These are phyloP conservation scores for Ephydatia muelleri DNA, from an alignment of 37 sponge, comb jelly and placozoan genomes.

Conservation along the genomic window DNA sequence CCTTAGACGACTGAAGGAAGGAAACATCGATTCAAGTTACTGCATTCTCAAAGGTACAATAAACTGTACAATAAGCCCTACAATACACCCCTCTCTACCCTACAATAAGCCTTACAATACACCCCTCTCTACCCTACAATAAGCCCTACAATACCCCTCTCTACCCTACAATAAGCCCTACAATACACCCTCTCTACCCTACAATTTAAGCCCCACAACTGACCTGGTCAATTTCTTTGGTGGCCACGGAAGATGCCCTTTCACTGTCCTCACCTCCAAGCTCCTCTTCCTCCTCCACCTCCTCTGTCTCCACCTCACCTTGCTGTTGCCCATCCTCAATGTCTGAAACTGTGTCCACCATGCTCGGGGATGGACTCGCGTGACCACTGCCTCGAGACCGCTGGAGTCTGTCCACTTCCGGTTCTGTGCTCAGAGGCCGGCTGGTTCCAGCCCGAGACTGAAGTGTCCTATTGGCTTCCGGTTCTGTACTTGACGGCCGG, in stretches of 20 bases:
- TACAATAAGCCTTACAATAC: too few species aligned
- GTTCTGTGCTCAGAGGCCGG: not conserved
- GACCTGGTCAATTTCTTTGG: constrained; percentile 32
- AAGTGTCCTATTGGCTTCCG: not conserved
- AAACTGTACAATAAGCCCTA: too few species aligned
- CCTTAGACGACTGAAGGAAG: not conserved
- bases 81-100: too few species aligned
- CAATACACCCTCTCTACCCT: too few species aligned
- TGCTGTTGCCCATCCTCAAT: constrained; percentile 18
- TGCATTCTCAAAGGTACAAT: too few species aligned
- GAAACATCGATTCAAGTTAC: too few species aligned
- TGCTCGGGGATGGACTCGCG: not conserved
- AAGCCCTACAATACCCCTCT: not conserved
- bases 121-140: too few species aligned
- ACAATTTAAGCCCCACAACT: constrained; percentile 8
- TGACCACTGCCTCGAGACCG: too few species aligned
- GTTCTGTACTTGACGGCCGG: not conserved
- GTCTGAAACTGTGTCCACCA: not conserved
- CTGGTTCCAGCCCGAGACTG: not conserved
- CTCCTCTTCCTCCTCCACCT: constrained; percentile 5
- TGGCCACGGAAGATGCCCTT: not conserved
- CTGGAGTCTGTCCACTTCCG: not conserved
- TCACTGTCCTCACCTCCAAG: not conserved
- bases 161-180: too few species aligned
- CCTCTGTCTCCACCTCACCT: constrained; percentile 27